Evolutionary conservation across 2,113 vertebrate species (phyloP).

Genomic region (Siphamia tubifer): DNA sequence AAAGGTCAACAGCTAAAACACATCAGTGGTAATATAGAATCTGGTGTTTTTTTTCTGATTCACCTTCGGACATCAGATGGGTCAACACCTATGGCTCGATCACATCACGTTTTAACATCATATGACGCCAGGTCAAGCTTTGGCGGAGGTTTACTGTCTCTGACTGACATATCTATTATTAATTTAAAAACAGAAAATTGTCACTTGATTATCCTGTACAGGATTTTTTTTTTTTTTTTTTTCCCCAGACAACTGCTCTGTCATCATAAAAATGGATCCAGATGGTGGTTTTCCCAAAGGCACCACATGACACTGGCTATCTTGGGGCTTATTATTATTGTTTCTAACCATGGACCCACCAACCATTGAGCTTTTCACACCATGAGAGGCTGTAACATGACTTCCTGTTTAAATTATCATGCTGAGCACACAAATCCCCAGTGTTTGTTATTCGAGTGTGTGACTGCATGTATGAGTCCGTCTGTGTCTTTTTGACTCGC

Average conservation of each 20-base stretch:
- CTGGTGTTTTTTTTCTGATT: no score
- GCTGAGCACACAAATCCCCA: background rate
- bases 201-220: no score
- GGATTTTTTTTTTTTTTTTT: no score
- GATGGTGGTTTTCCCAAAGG: background rate
- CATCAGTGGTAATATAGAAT: no score
- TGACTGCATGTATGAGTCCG: background rate
- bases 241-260: background rate
- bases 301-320: background rate
- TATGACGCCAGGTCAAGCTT: no score
- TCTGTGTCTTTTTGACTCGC: background rate
- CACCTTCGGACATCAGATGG: no score
- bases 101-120: no score
- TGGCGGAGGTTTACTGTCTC: no score
- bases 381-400: background rate
- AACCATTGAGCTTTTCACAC: background rate
- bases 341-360: background rate
- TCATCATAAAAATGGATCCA: background rate
- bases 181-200: no score
- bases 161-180: no score
- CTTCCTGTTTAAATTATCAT: slow-evolving; percentile 9
- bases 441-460: background rate
- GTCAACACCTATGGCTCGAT: no score
- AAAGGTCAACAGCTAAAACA: no score
- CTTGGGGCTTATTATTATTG: background rate